Percentiles rank a stretch among this genome's conserved stretches.
phyloP scores from a whole-genome alignment of 2,888 invertebrate genomes.

The Azorinus chamasolen region DNA sequence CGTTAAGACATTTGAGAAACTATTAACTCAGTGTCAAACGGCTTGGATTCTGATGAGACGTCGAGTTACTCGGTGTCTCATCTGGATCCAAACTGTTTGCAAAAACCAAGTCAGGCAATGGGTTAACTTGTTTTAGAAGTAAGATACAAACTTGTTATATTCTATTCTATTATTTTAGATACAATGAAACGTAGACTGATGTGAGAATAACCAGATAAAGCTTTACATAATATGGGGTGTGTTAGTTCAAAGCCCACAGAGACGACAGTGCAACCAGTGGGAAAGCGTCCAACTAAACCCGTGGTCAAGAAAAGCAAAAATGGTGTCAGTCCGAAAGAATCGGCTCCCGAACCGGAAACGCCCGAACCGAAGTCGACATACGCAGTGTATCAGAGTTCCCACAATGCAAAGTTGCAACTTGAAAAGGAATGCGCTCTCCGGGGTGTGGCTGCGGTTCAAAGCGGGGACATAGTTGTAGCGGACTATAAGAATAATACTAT shows the following conservation, averaged over 20 bases:
- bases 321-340: not conserved
- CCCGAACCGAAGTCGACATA: slow-evolving; percentile 50
- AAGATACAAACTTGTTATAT: too few relatives aligned
- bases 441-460: slow-evolving; percentile 55
- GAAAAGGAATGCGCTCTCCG: slow-evolving; percentile 63
- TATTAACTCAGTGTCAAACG: too few relatives aligned
- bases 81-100: too few relatives aligned
- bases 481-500: slow-evolving; percentile 69
- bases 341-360: slow-evolving; percentile 13
- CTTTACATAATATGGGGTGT: not conserved
- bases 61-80: too few relatives aligned
- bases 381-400: slow-evolving; percentile 51
- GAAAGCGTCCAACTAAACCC: not conserved
- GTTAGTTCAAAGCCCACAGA: not conserved
- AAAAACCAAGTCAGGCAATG: too few relatives aligned
- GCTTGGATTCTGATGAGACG: too few relatives aligned
- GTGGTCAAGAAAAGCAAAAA: not conserved
- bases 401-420: slow-evolving; percentile 44
- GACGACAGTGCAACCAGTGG: not conserved
- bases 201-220: too few relatives aligned
- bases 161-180: too few relatives aligned
- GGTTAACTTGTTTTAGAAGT: too few relatives aligned
- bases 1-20: too few relatives aligned
- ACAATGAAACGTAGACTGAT: too few relatives aligned
- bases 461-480: slow-evolving; percentile 56